Evolutionary conservation across 2,888 invertebrate species (phyloP).

Genomic region (Chrysotoxum bicinctum): DNA sequence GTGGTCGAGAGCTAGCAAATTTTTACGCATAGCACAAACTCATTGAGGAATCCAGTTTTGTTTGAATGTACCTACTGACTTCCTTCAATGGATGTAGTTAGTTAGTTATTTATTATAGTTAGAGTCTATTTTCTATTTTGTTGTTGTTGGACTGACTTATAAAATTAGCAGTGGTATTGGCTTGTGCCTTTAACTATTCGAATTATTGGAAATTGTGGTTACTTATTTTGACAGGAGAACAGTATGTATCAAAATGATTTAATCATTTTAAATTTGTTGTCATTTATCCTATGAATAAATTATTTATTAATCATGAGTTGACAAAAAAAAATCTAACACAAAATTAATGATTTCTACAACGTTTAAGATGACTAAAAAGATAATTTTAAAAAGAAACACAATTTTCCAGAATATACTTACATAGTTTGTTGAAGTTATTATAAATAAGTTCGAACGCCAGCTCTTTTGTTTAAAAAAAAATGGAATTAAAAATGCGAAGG

Average conservation of each 20-base stretch:
- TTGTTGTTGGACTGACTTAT: not conserved
- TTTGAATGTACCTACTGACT: slow-evolving; percentile 3
- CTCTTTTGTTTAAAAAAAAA: not conserved
- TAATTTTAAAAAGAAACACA: not conserved
- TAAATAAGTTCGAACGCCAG: not conserved
- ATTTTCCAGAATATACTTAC: no score
- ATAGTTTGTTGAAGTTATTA: no score
- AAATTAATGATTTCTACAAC: no score
- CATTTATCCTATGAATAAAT: no score
- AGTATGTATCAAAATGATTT: not conserved
- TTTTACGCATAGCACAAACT: slow-evolving; percentile 21
- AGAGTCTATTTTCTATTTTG: not conserved
- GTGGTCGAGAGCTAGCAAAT: not conserved
- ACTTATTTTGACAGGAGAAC: not conserved
- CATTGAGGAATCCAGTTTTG: slow-evolving; percentile 62
- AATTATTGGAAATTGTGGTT: slow-evolving; percentile 8
- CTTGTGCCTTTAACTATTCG: slow-evolving; percentile 13
- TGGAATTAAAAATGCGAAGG: no score
- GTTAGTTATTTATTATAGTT: slow-evolving; percentile 11
- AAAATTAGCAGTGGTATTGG: slow-evolving; percentile 7
- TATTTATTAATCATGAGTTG: not conserved
- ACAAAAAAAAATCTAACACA: not conserved
- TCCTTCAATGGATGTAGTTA: slow-evolving; percentile 16
- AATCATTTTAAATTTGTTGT: not conserved
- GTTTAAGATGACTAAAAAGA: not conserved